Percentiles rank a stretch among this genome's conserved stretches.
These are phyloP conservation scores for Enteromius anoplus DNA, from an alignment of 2,797 vertebrate species.

Conservation along the genomic window DNA sequence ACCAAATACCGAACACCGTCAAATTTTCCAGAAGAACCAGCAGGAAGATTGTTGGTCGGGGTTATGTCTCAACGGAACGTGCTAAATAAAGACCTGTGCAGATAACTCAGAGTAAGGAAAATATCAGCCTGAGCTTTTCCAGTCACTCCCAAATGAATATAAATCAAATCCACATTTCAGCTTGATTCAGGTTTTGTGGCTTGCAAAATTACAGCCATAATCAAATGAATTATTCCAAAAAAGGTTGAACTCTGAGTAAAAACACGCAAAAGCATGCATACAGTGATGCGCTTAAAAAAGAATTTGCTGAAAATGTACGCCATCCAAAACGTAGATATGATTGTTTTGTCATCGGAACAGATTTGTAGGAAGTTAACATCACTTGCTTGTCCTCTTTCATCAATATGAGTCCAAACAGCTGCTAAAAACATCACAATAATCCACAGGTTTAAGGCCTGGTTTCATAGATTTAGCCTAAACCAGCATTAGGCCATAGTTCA, in stretches of 20 bases:
- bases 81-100: conserved; percentile 26
- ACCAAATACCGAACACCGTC: background rate
- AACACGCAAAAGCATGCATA: background rate
- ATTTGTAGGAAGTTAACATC: background rate
- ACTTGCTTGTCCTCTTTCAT: background rate
- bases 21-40: conserved; percentile 35
- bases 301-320: background rate
- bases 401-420: background rate
- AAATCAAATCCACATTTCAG: conserved; percentile 13
- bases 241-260: background rate
- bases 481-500: no score
- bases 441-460: background rate
- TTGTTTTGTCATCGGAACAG: background rate
- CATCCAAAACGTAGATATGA: background rate
- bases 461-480: no score
- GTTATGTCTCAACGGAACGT: background rate
- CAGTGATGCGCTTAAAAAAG: background rate
- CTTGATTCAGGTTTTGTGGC: background rate
- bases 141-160: background rate
- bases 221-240: conserved; percentile 11
- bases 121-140: conserved; percentile 10
- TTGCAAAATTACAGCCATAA: background rate
- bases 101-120: conserved; percentile 26
- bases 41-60: background rate
- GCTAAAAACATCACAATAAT: background rate